Base-by-base conservation (phyloP, 2,888 invertebrate genomes). In the Caenorhabditis sp. region DNA sequence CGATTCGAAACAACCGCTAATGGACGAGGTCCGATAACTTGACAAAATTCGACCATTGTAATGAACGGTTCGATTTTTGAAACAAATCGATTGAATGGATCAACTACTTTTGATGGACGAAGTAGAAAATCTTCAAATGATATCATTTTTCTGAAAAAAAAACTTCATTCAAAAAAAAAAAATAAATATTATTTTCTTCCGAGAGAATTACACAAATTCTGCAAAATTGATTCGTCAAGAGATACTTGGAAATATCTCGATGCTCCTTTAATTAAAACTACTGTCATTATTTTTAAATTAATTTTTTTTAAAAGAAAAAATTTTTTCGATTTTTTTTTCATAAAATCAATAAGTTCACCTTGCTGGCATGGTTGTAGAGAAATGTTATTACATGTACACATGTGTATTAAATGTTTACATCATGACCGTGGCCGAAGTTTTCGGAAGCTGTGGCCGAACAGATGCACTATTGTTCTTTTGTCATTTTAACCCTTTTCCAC, bases 41-140 rank as follows among this genome's bases (percentile, higher is more conserved):
- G 85, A 61, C 85, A 85, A 66, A 85, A 85, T 57, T 85, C 85
- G 27, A 85, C 76, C 26, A 84, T 70, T 21, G 81, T 66, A 12
- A 85, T 59, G 26, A 83, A 75, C 12, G 84, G 79, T 26, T 75
- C 70, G 43, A 78, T 73, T 59, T 64, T 60, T 1, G 67, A 36
- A 31, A 76, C 70, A 50, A 80, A 70, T 50, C 80, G 63, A 61
- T 78, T 72, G 62, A 80, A 80, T 23, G 80, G 80, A 54, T 80
- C 80, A 21, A 78, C 67, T 12, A 78, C 66, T 66, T 68, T 69
- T 14, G 70, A 72, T 1, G 70, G 68, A 6, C 69, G 66, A 19
- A 76, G 60, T 10, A 72, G 66, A 43, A 76, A 76, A 53, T 71
- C 71, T 60, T 76, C 76, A 59, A 71, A 70, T 17, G 71, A 76